Evolutionary conservation across 2,113 vertebrate species (phyloP), one percentile per base, ranked within the genome.

Genomic region (Periophthalmodon schlosseri): DNA sequence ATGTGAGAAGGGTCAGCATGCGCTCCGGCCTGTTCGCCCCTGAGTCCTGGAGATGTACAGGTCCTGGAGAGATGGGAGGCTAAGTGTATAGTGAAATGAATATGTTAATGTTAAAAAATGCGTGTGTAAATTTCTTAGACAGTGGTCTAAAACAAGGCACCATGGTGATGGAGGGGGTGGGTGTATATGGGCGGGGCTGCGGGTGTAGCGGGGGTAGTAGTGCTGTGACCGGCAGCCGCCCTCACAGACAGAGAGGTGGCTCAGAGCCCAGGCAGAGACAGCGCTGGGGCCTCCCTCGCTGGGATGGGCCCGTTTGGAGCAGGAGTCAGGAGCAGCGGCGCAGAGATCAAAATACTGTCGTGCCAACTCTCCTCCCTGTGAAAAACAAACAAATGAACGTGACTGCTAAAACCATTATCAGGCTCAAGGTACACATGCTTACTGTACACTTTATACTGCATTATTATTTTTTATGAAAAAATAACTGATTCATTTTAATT

Each of bases 211-310:
- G 77, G 71, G 20, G 73, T 66, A 77, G 70, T 74, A 76, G 76
- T 73, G 83, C 77, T 87, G 84, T 80, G 87, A 89, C 81, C 52
- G 52, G 52, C 85, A 87, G 86, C 81, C 74, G 69, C 83, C 75
- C 84, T 80, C 89, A 85, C 91, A 60, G 57, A 88, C 89, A 73
- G 80, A 61, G 88, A 84, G 86, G 64, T 90, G 91, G 88, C 89
- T 81, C 50, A 14, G 73, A 87, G 87, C 90, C 90, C 91, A 91
- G 89, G 87, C 83, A 36, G 34, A 86, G 73, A 75, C 74, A 46
- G 72, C 58, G 71, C 76, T 72, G 83, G 63, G 84, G 84, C 74
- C 79, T 75, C 77, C 54, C 39, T 80, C 54, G 68, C 10, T 73
- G 79, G 75, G 78, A 87, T 75, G 65, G 80, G 75, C 60, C 78